Evolutionary conservation across 2,888 invertebrate genomes (phyloP), one percentile per base, ranked within the genome.

Genomic region (Allygus modestus): DNA sequence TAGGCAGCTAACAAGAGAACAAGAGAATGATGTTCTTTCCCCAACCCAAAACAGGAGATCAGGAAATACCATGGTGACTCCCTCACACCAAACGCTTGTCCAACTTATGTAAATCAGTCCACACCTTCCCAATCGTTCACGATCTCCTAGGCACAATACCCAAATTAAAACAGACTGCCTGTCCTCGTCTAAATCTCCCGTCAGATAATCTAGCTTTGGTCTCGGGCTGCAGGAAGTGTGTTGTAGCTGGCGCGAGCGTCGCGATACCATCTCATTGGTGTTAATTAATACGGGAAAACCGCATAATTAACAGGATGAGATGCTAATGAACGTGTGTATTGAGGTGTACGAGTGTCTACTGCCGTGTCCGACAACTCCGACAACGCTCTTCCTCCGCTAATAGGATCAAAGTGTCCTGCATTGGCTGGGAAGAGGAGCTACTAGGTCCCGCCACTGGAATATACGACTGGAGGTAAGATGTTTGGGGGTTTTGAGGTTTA

Each of bases 211-310:
- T 65, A 65, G 65, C 65, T 65, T 58, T 65, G 28, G 58, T 46
- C 46, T 9, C 5, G 4, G 5, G 37, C 46, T 58, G 58, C 31
- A 65, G 65, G 65, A 65, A 65, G 65, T 65, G 23, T 58, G 65
- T 65, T 31, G 65, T 65, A 65, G 65, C 28, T 28, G 65, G 23
- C 58, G 65, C 65, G 31, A 28, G 28, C 5, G 65, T 31, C 28
- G 0, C 65, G 65, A 65, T 65, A 65, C 65, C 28, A 65, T 65
- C 65, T 28, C 65, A 73, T 37, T 20, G 41, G 73, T 43, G 77
- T 77, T 77, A 77, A 77, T 77, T 43, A 77, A 77, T 77, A 77
- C 77, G 46, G 77, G 75, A 51, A 77, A 51, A 46, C 77, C 77
- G 46, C 77, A 77, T 77, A 77, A 77, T 77, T 43, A 77, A 77